Base-by-base conservation (phyloP, 2,113 vertebrate genomes). In the Nibea albiflora region DNA sequence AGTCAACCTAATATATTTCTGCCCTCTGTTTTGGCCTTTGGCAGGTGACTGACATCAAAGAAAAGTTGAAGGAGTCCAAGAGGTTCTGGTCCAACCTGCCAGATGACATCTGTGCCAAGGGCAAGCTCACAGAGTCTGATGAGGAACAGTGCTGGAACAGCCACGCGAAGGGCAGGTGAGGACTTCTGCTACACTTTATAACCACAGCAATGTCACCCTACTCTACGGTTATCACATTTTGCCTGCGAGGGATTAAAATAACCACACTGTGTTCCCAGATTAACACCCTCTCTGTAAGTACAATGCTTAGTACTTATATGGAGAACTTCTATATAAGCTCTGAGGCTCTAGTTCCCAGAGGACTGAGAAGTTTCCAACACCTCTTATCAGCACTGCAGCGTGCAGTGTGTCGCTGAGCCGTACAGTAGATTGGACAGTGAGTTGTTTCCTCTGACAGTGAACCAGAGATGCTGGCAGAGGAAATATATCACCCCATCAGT, bases 141-240 rank as follows among this genome's bases (percentile, higher is more conserved):
- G 97, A 99, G 58, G 98, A 99, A 76, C 96, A 98, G 53, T 99
- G 98, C 92, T 99, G 98, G 98, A 99, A 99, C 1, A 98, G 98
- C 73, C 98, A 99, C 90, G 94, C 95, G 75, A 98, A 97, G 95
- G 98, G 96, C n/a, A 98, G 97, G 98, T 98, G 95, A 96, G 96
- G 77, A 78, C 77, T 72, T 65, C 44, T 58, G 66, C 46, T 57
- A 19, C 62, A 73, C 73, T 73, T 63, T 73, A 70, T 26, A 78
- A 82, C 76, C 54, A 70, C 60, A 39, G 56, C 28, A 74, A 80
- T 81, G 65, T 85, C 73, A 68, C 50, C 57, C 64, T 3, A 16
- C 77, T 80, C 65, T 56, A 28, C 62, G 26, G 78, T 84, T 91
- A 92, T 92, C 90, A 86, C 80, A 62, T 65, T 85, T 65, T 86